Evolutionary conservation across 2,113 vertebrate species (phyloP), one percentile per base, ranked within the genome.

Genomic region (Dolichotis patagonum): DNA sequence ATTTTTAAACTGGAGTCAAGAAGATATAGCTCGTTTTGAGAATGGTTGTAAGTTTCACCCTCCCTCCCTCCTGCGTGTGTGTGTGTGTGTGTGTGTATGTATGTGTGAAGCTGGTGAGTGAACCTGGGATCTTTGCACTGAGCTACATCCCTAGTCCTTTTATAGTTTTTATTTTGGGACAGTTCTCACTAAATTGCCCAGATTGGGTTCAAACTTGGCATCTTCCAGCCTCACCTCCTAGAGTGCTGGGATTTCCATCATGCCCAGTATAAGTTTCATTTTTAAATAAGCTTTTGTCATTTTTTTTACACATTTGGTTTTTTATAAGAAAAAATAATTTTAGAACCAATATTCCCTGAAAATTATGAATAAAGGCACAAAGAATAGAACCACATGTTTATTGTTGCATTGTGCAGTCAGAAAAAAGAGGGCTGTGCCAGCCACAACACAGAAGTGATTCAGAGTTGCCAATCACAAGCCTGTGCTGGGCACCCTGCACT

Each of bases 241-340:
- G 38, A 73, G 41, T 12, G 71, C 71, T 73, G 22, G 71, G 20
- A 73, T 73, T 43, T 41, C 71, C 38, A 73, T 22, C 20, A 73
- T 73, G 22, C 10, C 38, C 38, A 43, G 46, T 46, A 46, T n/a
- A 92, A 85, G 65, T 82, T 93, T 94, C 9, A 91, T 87, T 94
- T 92, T 77, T 22, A 82, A 82, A 30, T 96, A 78, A 81, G 22
- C 94, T 88, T 85, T 83, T 78, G n/a, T 78, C 38, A 5, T 46
- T 75, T 93, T 65, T 92, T 83, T 88, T 86, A 91, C 4, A 83
- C 14, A 35, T 85, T 77, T 92, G 49, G 14, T 71, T 88, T 90
- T 86, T 80, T 85, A 75, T 77, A 43, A 91, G n/a, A 97, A 67
- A 96, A 97, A 91, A 95, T 82, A 77, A 96, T 60, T 91, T 91